Base-by-base conservation (phyloP, 2,797 vertebrate species). In the Adelosebastes latens region DNA sequence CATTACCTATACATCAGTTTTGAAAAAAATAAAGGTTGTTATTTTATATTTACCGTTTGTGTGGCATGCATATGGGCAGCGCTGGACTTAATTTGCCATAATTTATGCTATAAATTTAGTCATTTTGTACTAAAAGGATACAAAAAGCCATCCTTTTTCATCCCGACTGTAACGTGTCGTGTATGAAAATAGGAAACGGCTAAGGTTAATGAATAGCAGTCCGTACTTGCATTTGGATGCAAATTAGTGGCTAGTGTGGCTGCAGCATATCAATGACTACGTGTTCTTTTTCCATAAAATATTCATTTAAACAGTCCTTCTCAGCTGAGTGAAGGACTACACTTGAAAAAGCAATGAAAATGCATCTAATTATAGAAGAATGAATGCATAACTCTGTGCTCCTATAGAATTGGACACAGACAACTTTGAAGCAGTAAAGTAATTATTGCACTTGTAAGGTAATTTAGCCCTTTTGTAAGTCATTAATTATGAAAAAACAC, bases 211-310 rank as follows among this genome's bases (percentile, higher is more conserved):
- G 76, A 70, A 53, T 2, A 42, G 73, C 55, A n/a, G 31, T 55
- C 62, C 0, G 18, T 13, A 29, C 55, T 36, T 1, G 4, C 9
- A 49, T 49, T 49, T 49, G 42, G 2, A 73, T 75, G 77, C 73
- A 75, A 73, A 78, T 70, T 1, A 32, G 62, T 5, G 46, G 64
- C 60, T 9, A 13, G 34, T 16, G 39, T 58, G 46, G n/a, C 74
- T 49, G 76, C 65, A 74, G 83, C 66, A 72, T 65, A 29, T 80
- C 68, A 72, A 77, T 34, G 67, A 62, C 25, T 36, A 5, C n/a
- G 34, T 53, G 20, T 59, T 68, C 27, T 65, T 58, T 46, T 53
- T 25, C 12, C 52, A 61, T 73, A 6, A 71, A 78, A 29, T 42
- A 79, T 83, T 81, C 11, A 75, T 65, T 22, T 5, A 8, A 70